Base-by-base conservation (phyloP, 2,888 invertebrate species). In the Seira musarum region DNA sequence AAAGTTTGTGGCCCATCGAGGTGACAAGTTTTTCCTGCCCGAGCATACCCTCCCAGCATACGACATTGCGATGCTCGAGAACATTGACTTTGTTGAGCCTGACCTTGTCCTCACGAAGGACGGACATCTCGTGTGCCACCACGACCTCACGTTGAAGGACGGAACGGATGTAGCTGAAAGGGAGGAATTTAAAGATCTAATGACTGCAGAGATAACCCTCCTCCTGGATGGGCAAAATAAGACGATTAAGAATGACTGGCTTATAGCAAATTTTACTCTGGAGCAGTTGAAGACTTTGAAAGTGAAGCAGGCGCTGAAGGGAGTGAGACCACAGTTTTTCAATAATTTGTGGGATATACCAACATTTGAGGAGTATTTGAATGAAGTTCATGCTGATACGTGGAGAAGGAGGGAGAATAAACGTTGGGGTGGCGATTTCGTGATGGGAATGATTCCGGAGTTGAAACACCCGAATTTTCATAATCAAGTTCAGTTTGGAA, bases 11-110 rank as follows among this genome's bases (percentile, higher is more conserved):
- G 86, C 78, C 10, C 86, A 86, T 63, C 80, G 85, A 17, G 86
- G 86, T 1, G 86, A 86, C 57, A 83, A 84, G 40, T 79, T 83
- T 35, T 57, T 85, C 1, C 61, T 86, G 21, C 86, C 86, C 0
- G 86, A 84, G 25, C 85, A 86, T 60, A 86, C 85, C 0, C 8
- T 84, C 2, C 68, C 78, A 3, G 81, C 84, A 1, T 86, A 86
- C 60, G 85, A 85, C 68, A 69, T 84, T 0, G 86, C 85, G 1
- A 72, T 83, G 13, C 69, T 85, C 57, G 80, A 84, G 35, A 76
- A 73, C 8, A 83, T 84, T 2, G 86, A 86, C 30, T 86, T 71
- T 60, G 85, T 85, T 3, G 86, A 86, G 68, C 85, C 86, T 10
- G 86, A 86, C 66, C 69, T 86, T 1, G 81, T 81, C 2, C 57